Evolutionary conservation across 2,113 vertebrate genomes (phyloP), one percentile per base, ranked within the genome.

Genomic region (Acanthisitta chloris): DNA sequence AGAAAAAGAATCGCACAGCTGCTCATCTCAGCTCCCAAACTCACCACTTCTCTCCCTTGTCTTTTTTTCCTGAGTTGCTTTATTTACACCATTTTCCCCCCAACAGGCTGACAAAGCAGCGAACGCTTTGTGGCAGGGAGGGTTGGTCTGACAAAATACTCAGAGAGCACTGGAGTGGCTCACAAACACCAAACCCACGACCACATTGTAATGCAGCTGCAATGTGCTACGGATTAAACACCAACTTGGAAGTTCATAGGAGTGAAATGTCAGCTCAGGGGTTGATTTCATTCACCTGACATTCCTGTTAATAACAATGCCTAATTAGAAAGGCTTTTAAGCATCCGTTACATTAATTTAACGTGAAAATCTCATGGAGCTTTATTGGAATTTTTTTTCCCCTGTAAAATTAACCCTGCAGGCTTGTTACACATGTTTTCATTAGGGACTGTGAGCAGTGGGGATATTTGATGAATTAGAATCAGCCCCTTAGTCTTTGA

Each of bases 281-380:
- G 91, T 94, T 95, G 96, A 97, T 96, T 96, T 95, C 96, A 94
- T 97, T 97, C 97, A 97, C 97, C 98, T 98, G 97, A 97, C 98
- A 98, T 95, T 95, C 92, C 97, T 79, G 94, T 95, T 98, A 97
- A 97, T 98, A 97, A 98, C 96, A 97, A 97, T 95, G 95, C 91
- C 98, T 98, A 98, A 98, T 98, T 98, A 98, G 97, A 96, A 95
- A 97, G 96, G 96, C 98, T 98, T 98, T 98, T 97, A 97, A 98
- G 97, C 97, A 98, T 97, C 96, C 97, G 84, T 97, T 97, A 98
- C 96, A 96, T 98, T 98, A 97, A 97, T 98, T 98, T 98, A 98
- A 98, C 13, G 20, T 72, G 91, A 97, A 98, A 97, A 97, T 97
- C 97, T 98, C 97, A 93, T 90, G 91, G 95, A 96, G 97, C 92